Evolutionary conservation across 2,797 vertebrate genomes (phyloP).

Genomic region (Denticeps clupeoides): DNA sequence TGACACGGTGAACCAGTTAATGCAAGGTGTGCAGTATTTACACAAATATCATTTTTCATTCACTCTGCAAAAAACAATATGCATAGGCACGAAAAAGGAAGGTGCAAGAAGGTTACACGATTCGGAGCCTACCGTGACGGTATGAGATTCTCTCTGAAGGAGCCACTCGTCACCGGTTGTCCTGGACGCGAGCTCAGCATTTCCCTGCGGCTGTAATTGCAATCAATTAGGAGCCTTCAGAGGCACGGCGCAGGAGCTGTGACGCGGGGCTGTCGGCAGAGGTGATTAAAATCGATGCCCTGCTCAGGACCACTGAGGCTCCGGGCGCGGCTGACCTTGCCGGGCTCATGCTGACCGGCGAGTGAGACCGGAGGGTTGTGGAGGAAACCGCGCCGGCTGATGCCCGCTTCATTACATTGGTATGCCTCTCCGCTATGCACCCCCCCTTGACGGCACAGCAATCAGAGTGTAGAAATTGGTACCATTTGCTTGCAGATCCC

Average conservation of each 20-base stretch:
- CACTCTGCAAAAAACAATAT: too few relatives aligned
- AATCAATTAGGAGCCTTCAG: slow-evolving; percentile 66
- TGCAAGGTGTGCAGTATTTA: too few relatives aligned
- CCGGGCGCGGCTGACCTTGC: slow-evolving; percentile 25
- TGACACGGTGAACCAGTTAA: too few relatives aligned
- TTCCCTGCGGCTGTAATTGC: slow-evolving; percentile 52
- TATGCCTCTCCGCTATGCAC: slow-evolving; percentile 43
- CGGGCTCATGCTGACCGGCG: slow-evolving; percentile 9
- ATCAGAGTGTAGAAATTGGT: slow-evolving; percentile 25
- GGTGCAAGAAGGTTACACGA: too few relatives aligned
- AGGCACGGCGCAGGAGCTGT: slow-evolving; percentile 52
- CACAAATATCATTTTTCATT: too few relatives aligned
- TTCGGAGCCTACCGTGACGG: too few relatives aligned
- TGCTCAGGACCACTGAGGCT: slow-evolving; percentile 4
- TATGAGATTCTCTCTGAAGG: too few relatives aligned
- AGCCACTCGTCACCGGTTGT: too few relatives aligned
- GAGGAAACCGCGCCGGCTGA: neutral
- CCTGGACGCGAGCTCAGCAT: slow-evolving; percentile 2
- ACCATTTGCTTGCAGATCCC: slow-evolving; percentile 38
- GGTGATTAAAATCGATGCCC: slow-evolving; percentile 28
- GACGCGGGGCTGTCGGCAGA: slow-evolving; percentile 10
- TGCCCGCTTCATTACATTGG: slow-evolving; percentile 41
- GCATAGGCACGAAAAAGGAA: too few relatives aligned
- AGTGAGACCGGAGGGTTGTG: neutral
- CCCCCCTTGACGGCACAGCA: slow-evolving; percentile 20